These are phyloP conservation scores for Rhizoglyphus robini DNA, from an alignment of 1,140 invertebrate genomes.

Conservation along the genomic window DNA sequence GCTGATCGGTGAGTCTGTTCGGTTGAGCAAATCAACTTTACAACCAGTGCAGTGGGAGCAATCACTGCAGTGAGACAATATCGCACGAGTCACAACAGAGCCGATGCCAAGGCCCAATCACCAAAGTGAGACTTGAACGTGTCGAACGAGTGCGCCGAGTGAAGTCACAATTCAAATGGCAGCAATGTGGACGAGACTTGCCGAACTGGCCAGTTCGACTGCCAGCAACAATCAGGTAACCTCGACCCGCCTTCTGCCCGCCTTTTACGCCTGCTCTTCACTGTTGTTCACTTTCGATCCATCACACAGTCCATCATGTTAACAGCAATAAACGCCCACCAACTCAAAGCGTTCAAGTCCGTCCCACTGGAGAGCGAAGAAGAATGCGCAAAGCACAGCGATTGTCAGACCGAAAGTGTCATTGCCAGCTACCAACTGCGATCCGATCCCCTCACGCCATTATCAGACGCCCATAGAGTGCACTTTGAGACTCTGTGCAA, in stretches of 20 bases:
- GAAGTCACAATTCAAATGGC: too few species aligned
- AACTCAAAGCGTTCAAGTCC: conserved; percentile 8
- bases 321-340: conserved; percentile 8
- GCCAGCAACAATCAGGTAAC: conserved; percentile 14
- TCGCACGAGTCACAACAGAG: too few species aligned
- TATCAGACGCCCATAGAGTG: background rate
- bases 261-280: background rate
- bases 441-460: background rate
- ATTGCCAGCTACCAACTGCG: conserved; percentile 1
- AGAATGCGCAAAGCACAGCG: conserved; percentile 10
- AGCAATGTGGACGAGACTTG: too few species aligned
- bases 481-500: too few species aligned
- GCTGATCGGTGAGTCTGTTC: too few species aligned
- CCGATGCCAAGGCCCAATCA: too few species aligned
- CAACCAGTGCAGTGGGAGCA: too few species aligned
- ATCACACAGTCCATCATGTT: conserved; percentile 11
- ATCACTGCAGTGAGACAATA: too few species aligned
- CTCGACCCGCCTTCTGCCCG: conserved; percentile 8
- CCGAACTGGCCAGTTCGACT: too few species aligned
- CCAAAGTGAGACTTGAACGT: too few species aligned
- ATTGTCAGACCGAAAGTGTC: conserved; percentile 1
- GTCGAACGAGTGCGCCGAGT: too few species aligned
- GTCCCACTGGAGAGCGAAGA: background rate
- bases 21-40: too few species aligned
- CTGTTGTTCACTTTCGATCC: conserved; percentile 8